Conservation (phyloP, 2,888 invertebrate species). For the Globia sparganii region DNA sequence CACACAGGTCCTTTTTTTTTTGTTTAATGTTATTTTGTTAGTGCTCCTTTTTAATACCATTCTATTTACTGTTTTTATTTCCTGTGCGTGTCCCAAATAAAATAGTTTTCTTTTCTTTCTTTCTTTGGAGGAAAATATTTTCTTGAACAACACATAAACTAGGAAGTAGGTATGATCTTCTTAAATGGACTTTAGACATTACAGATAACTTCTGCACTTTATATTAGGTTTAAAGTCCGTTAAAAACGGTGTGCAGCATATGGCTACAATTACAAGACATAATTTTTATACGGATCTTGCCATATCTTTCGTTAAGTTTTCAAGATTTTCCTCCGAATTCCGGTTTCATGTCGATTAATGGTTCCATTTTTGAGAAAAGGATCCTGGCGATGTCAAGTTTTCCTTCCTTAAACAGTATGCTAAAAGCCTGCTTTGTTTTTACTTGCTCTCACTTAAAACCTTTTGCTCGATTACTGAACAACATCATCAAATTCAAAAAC, state of each 20-base stretch:
- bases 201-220: neutral
- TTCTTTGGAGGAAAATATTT: neutral
- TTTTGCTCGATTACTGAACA: neutral
- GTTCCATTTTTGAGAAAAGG: neutral
- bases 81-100: neutral
- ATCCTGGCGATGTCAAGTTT: neutral
- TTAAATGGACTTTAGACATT: neutral
- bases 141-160: neutral
- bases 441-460: neutral
- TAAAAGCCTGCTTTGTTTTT: neutral
- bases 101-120: neutral
- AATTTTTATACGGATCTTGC: neutral
- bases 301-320: neutral
- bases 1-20: no score
- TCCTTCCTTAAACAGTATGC: neutral
- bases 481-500: slow-evolving; percentile 20
- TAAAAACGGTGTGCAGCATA: neutral
- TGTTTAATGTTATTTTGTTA: no score
- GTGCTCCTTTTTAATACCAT: no score
- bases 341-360: neutral
- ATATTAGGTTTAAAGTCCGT: neutral
- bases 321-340: neutral
- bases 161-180: neutral
- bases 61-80: neutral
- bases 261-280: neutral